phyloP scores from a whole-genome alignment of 2,797 vertebrate species.

The Oreochromis mossambicus region DNA sequence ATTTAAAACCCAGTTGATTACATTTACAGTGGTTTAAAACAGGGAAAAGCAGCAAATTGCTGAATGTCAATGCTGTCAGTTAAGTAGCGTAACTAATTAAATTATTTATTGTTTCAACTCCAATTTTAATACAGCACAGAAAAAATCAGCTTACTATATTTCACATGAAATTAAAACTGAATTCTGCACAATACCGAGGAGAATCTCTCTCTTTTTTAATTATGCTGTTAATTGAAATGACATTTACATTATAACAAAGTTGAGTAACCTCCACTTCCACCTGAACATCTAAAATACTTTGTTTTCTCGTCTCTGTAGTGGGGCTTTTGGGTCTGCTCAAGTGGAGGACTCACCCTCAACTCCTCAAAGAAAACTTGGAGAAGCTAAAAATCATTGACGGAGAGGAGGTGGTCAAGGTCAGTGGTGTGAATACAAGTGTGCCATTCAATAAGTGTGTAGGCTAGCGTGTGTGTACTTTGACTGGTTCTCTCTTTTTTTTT shows the following conservation, averaged over 20 bases:
- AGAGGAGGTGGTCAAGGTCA: slow-evolving; percentile 96
- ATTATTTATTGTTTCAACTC: background rate
- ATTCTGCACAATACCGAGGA: background rate
- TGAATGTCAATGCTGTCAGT: background rate
- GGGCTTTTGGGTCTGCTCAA: slow-evolving; percentile 92
- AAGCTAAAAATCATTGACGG: slow-evolving; percentile 95
- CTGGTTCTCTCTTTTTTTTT: background rate
- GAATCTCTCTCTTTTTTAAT: background rate
- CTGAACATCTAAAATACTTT: background rate
- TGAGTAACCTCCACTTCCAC: background rate
- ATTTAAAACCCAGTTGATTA: background rate
- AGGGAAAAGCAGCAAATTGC: background rate
- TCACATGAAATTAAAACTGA: background rate
- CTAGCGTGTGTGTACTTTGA: background rate
- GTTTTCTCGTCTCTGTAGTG: slow-evolving; percentile 70
- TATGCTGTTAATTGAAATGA: background rate
- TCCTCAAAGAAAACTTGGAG: slow-evolving; percentile 90
- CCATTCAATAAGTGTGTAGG: slow-evolving; percentile 24
- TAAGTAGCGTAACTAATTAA: background rate
- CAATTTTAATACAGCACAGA: background rate
- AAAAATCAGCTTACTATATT: background rate
- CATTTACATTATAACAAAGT: background rate
- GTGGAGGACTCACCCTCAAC: slow-evolving; percentile 91
- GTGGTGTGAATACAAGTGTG: background rate
- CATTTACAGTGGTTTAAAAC: background rate